phyloP scores from a whole-genome alignment of 2,888 invertebrate genomes.

The Dastarcus helophoroides region DNA sequence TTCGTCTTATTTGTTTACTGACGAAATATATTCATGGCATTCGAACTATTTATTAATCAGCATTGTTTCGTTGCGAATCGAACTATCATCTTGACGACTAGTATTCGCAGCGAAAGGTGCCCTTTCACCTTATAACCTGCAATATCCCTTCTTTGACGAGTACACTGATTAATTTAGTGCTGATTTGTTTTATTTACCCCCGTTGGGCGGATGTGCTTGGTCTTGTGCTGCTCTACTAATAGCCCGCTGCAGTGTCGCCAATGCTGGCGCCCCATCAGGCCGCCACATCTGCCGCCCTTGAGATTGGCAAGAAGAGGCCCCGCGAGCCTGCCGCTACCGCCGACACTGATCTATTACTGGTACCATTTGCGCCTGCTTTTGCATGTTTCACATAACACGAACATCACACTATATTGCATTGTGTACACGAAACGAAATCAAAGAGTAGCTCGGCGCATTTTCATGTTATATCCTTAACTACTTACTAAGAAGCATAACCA shows the following conservation, averaged over 20 bases:
- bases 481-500: too few species aligned
- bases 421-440: constrained; percentile 20
- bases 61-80: too few species aligned
- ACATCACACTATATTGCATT: constrained; percentile 24
- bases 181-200: constrained; percentile 38
- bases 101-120: too few species aligned
- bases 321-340: constrained; percentile 59
- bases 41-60: too few species aligned
- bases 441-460: too few species aligned
- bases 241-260: constrained; percentile 44
- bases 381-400: constrained; percentile 49
- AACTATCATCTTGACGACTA: too few species aligned
- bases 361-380: constrained; percentile 53
- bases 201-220: constrained; percentile 38
- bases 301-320: constrained; percentile 94
- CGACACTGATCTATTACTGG: constrained; percentile 88
- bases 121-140: not conserved
- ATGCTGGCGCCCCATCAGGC: constrained; percentile 46
- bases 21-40: too few species aligned
- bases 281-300: constrained; percentile 60
- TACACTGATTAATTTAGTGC: constrained; percentile 36
- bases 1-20: too few species aligned
- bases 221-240: constrained; percentile 40
- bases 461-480: too few species aligned
- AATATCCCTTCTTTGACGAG: not conserved